Base-by-base conservation (phyloP, 2,797 vertebrate genomes). In the Aotus griseimembra region DNA sequence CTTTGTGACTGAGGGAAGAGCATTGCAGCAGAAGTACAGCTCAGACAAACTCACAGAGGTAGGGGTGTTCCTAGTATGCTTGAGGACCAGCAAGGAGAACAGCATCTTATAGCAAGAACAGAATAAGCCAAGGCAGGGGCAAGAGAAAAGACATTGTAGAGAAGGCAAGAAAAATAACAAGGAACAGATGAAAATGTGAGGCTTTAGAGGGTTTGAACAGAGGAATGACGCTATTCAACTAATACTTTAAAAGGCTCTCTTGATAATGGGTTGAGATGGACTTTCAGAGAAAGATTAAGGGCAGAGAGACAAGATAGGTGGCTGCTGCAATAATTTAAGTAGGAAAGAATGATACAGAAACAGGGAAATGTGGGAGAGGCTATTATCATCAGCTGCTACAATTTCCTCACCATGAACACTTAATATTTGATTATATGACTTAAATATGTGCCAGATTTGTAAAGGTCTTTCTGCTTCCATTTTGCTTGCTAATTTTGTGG, bases 51-150 rank as follows among this genome's bases (percentile, higher is more conserved):
- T 36, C 9, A 24, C 10, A 26, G 13, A 30, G 0, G 1, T 64
- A 10, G 24, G 5, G 4, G 1, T 22, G 10, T 33, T 36, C 28
- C 11, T 28, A 17, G 36, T 26, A 4, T 3, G 1, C 15, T 2
- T 24, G 39, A 72, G 44, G 26, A 57, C 22, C 13, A 41, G 12
- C 5, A 81, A 58, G 7, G 20, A 48, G 24, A 87, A 8, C 6
- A 28, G 3, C 11, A 26, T 28, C 41, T 19, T 28, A 20, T 10
- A 15, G 19, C 14, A 33, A 44, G 50, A 55, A 81, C 17, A 44
- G 7, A 57, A 77, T 39, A 50, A 77, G 26, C 24, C 14, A 33
- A 55, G 8, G 10, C 3, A 50, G 3, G 0, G 4, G 1, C 24
- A 4, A 72, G 15, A 64, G 26, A 26, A 70, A 13, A n/a, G 73